Base-by-base conservation (phyloP, 1,140 invertebrate species). In the Bombus cullumanus region DNA sequence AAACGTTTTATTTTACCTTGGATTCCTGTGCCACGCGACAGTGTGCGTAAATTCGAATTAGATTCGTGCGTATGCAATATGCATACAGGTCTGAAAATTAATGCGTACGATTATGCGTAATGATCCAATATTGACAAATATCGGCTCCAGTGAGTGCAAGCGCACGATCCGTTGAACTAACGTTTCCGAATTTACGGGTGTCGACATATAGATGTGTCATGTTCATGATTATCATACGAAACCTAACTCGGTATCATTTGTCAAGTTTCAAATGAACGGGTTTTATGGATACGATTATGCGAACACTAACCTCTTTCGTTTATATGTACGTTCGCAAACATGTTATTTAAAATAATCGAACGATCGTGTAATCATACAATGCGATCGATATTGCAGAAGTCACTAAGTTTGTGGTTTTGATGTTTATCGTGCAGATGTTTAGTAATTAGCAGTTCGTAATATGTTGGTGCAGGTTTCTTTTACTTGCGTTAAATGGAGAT, bases 91-190 rank as follows among this genome's bases (percentile, higher is more conserved):
- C 62, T 72, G 64, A 31, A 81, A 68, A 79, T 87, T 81, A 66
- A 78, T 69, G 68, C 34, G 34, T 39, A 68, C 59, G 66, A 81
- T 77, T 57, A 22, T 18, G 81, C 71, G 41, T 82, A 78, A 73
- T 76, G 57, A 75, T 81, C 80, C 88, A 90, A 90, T 83, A 90
- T 89, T 68, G 73, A 79, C 81, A 69, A 25, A 43, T 37, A 75
- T 79, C 62, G 75, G 34, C 18, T 39, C 5, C 62, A 62, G 1
- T 39, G 22, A 41, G n/a, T 80, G 83, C 69, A 64, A 90, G 73
- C 64, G 31, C 53, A 74, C 77, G 79, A 71, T 53, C 39, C 59
- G 66, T 66, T 76, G 47, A 80, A 77, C 66, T 39, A 83, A 66
- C 64, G n/a, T 31, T 68, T 68, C 77, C 57, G 31, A 86, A 74